Evolutionary conservation across 2,797 vertebrate species (phyloP).

Genomic region (Liasis olivaceus): DNA sequence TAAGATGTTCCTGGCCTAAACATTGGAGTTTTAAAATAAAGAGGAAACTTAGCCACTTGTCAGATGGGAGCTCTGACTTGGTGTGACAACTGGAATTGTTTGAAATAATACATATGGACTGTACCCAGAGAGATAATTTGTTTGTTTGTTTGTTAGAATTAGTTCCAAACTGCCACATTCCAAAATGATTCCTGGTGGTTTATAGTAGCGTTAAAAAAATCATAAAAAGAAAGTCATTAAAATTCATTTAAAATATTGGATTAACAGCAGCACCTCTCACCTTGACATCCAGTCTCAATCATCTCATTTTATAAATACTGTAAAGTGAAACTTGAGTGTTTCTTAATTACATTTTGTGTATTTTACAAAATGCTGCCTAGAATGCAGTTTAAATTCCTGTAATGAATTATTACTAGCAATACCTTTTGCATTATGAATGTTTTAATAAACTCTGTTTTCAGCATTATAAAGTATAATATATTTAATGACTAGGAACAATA

Average conservation of each 20-base stretch:
- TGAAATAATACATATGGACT: not conserved
- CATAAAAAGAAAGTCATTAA: not conserved
- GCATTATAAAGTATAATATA: not conserved
- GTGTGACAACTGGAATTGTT: not conserved
- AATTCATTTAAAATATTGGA: not conserved
- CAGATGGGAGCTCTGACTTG: not conserved
- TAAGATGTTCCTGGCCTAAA: not conserved
- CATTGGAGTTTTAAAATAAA: not conserved
- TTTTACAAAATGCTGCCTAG: constrained; percentile 23
- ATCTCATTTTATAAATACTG: constrained; percentile 14
- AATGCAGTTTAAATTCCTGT: constrained; percentile 23
- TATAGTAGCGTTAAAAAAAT: not conserved
- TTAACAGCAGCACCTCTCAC: not conserved
- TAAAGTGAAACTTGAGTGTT: constrained; percentile 6
- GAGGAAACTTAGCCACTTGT: not conserved
- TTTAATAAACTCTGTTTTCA: constrained; percentile 23
- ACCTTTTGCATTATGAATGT: constrained; percentile 7
- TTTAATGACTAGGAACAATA: not conserved
- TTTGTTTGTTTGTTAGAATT: not conserved
- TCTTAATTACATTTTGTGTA: constrained; percentile 16
- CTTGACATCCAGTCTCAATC: not conserved
- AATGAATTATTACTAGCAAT: constrained; percentile 16
- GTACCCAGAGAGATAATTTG: not conserved
- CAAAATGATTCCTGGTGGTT: not conserved
- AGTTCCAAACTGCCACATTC: not conserved